These are phyloP conservation scores for Chalcosyrphus nemorum DNA, from an alignment of 2,888 invertebrate genomes.

Conservation along the genomic window DNA sequence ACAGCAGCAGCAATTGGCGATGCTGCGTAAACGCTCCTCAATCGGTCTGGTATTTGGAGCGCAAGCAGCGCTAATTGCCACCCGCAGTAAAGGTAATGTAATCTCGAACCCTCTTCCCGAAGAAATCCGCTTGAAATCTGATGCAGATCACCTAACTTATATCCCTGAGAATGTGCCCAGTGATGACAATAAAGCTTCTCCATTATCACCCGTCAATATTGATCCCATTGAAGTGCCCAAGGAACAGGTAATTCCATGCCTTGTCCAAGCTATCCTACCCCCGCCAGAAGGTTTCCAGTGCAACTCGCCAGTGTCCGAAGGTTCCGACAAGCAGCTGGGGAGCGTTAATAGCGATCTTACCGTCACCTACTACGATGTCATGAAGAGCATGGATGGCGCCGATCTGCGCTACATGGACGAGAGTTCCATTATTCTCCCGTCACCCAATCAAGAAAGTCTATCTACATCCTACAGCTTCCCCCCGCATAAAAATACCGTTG, in stretches of 20 bases:
- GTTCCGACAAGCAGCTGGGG: conserved; percentile 85
- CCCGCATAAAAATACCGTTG: conserved; percentile 49
- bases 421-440: conserved; percentile 91
- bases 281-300: conserved; percentile 89
- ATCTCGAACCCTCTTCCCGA: conserved; percentile 69
- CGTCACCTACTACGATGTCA: conserved; percentile 88
- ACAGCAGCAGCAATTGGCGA: conserved; percentile 77
- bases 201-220: conserved; percentile 79
- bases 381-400: conserved; percentile 91
- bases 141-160: conserved; percentile 48
- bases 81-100: conserved; percentile 77
- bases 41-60: conserved; percentile 82
- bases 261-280: conserved; percentile 87
- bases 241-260: conserved; percentile 81
- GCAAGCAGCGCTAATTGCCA: conserved; percentile 81
- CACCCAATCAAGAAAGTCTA: conserved; percentile 89
- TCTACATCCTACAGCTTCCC: conserved; percentile 75
- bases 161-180: conserved; percentile 53
- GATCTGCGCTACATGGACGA: conserved; percentile 96
- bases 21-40: conserved; percentile 81
- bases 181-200: conserved; percentile 74
- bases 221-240: conserved; percentile 80
- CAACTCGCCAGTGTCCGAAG: conserved; percentile 85
- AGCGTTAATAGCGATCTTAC: conserved; percentile 83
- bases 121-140: conserved; percentile 66